Base-by-base conservation (phyloP, 2,113 vertebrate species). In the Serilophus lunatus region DNA sequence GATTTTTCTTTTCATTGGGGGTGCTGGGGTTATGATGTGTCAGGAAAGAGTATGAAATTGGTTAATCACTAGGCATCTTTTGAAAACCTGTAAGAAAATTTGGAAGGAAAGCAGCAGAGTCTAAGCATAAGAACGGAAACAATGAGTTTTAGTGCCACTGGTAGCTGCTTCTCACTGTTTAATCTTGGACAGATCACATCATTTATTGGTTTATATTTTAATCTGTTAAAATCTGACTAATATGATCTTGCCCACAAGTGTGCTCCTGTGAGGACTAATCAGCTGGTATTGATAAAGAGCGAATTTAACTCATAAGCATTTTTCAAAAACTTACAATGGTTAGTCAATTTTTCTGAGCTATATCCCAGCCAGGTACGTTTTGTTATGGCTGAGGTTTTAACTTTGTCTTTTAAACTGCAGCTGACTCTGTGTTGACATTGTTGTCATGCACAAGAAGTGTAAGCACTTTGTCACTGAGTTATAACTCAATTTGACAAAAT, bases 281-380 rank as follows among this genome's bases (percentile, higher is more conserved):
- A 82, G 10, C 44, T 86, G 18, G 10, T 81, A 26, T 89, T 92
- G 78, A 24, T 77, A 71, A 86, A 86, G 38, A 83, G 22, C 20
- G 96, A 70, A 83, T 96, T 54, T 92, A 69, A 76, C 50, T 82
- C 38, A 88, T 63, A 93, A 89, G 66, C 88, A 79, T 72, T 95
- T 91, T 86, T 78, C 63, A 56, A 61, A 71, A 94, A 6, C 25
- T 59, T 74, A 64, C 50, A 38, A 66, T 82, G 94, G 90, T 92
- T 68, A 56, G 44, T 57, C 69, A 75, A 4, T 81, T 79, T 81
- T 88, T 69, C 50, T 83, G 66, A 74, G 11, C 56, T 93, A 4
- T 42, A 24, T 88, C 72, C 95, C 86, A 82, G n/a, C 10, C 60
- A 53, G 18, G 38, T 86, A 60, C 10, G 28, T 92, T 93, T 90